These are phyloP conservation scores for Sebastes vulpes DNA, from an alignment of 2,797 vertebrate species.

Conservation along the genomic window DNA sequence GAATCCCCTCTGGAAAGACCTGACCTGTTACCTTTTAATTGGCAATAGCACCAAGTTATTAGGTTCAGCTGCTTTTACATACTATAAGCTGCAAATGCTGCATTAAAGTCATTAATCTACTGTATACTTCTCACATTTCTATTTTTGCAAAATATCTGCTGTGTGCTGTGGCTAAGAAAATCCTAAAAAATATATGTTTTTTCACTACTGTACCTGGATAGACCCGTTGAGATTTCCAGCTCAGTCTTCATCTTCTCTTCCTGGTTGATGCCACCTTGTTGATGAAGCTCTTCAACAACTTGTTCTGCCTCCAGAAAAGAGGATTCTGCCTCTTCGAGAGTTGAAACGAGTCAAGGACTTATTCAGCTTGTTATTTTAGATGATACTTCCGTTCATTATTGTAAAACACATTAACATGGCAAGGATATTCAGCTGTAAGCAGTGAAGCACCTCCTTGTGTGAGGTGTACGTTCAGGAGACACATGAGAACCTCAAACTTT, in stretches of 20 bases:
- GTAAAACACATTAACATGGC: not conserved
- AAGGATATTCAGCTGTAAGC: conserved; percentile 78
- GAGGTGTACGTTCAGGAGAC: conserved; percentile 61
- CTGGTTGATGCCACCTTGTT: conserved; percentile 53
- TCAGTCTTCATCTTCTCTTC: conserved; percentile 78
- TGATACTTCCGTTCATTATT: not conserved
- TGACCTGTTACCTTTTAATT: not conserved
- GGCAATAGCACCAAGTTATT: not conserved
- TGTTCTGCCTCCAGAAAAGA: conserved; percentile 76
- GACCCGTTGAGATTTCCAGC: conserved; percentile 70
- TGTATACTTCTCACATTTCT: not conserved
- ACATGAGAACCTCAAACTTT: conserved; percentile 44
- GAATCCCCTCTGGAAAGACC: not conserved
- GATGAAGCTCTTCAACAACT: conserved; percentile 75
- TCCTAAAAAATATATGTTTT: too few species aligned
- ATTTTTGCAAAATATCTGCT: not conserved
- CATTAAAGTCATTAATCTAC: not conserved
- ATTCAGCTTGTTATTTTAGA: not conserved
- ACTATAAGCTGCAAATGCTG: not conserved
- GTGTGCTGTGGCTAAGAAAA: not conserved
- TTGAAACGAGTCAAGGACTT: conserved; percentile 73
- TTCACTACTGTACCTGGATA: conserved; percentile 75
- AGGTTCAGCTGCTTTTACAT: not conserved
- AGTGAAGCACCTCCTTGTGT: conserved; percentile 70
- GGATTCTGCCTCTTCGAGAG: conserved; percentile 76